Conservation (phyloP, 2,113 vertebrate species). For the Hepsetus odoe region DNA sequence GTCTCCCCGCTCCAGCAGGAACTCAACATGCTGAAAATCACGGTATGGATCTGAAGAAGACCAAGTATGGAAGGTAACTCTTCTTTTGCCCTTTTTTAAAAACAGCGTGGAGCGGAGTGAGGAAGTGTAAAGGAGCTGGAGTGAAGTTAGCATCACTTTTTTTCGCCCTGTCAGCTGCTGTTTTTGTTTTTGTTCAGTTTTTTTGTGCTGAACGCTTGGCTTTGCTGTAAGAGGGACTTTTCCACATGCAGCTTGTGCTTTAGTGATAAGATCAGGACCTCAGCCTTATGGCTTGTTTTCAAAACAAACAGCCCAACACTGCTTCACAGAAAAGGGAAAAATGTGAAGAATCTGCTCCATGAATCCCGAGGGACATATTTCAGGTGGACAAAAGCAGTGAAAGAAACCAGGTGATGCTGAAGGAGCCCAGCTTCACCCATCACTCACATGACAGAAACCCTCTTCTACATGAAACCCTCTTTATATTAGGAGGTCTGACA, state of each 20-base stretch:
- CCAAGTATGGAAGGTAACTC: conserved; percentile 85
- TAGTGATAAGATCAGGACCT: neutral
- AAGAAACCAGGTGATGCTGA: neutral
- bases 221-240: neutral
- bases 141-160: neutral
- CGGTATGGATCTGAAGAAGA: conserved; percentile 88
- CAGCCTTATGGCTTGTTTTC: neutral
- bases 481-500: conserved; percentile 46
- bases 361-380: neutral
- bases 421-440: neutral
- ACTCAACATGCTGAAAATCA: conserved; percentile 33
- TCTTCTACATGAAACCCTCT: conserved; percentile 60
- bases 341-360: neutral
- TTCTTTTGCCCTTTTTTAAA: conserved; percentile 7
- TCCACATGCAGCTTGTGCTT: neutral
- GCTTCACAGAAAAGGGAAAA: neutral
- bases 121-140: no score
- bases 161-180: neutral
- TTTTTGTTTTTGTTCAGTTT: no score
- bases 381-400: neutral
- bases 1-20: neutral
- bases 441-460: neutral
- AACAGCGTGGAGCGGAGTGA: no score
- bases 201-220: no score
- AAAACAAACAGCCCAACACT: neutral